Conservation (phyloP, 2,797 vertebrate species). For the Zalophus californianus region DNA sequence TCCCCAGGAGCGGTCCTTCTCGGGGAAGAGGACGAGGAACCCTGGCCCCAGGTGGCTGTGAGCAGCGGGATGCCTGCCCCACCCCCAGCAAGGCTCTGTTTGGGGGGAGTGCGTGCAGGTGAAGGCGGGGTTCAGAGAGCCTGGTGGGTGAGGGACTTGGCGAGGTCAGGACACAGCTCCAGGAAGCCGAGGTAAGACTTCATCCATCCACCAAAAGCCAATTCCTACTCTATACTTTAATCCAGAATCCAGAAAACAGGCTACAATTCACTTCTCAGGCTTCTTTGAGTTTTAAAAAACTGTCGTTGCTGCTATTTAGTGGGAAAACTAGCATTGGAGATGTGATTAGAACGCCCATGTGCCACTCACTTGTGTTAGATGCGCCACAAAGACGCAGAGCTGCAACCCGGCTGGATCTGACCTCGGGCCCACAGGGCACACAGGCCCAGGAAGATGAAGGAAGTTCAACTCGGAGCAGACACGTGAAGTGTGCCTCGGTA, state of each 20-base stretch:
- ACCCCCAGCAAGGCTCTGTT: background rate
- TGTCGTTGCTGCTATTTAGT: background rate
- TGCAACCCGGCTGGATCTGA: accelerated
- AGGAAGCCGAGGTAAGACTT: background rate
- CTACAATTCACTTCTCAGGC: background rate
- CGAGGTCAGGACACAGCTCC: background rate
- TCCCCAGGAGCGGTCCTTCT: background rate
- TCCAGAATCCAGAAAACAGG: background rate
- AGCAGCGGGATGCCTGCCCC: background rate
- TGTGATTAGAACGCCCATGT: accelerated
- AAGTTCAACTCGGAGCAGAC: background rate
- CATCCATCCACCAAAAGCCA: background rate
- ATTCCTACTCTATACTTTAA: background rate
- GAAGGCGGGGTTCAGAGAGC: background rate
- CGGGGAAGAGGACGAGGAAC: background rate
- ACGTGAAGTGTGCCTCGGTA: accelerated
- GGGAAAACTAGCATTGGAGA: background rate
- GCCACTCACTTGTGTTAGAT: background rate
- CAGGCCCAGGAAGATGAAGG: background rate
- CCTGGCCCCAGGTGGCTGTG: accelerated
- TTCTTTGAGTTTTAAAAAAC: background rate
- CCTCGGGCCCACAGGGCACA: background rate
- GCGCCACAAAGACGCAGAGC: background rate
- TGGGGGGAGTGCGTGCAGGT: accelerated
- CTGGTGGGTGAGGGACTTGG: accelerated